A percentile compares a stretch with the other conserved stretches of the same genome.
These are phyloP conservation scores for Cryptus armator DNA, from an alignment of 2,888 invertebrate species.

Conservation along the genomic window DNA sequence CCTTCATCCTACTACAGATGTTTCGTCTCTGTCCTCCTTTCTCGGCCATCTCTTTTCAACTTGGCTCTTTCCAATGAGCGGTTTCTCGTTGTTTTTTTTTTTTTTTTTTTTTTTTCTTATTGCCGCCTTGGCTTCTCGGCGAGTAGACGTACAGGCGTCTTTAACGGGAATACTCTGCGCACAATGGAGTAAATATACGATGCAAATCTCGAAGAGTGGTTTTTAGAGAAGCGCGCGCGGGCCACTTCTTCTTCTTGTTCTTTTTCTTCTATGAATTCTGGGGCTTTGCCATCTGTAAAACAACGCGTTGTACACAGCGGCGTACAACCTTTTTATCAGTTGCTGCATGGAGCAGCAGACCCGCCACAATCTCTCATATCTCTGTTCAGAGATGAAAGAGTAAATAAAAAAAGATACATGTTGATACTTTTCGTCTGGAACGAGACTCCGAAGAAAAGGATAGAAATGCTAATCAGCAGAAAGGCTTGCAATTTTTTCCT, in stretches of 20 bases:
- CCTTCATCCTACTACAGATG: constrained; percentile 39
- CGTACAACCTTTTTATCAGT: background rate
- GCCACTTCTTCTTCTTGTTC: constrained; percentile 28
- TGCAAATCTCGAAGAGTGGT: constrained; percentile 69
- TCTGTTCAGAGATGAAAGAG: background rate
- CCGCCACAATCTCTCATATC: constrained; percentile 18
- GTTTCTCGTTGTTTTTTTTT: constrained; percentile 20
- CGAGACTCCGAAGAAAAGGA: background rate
- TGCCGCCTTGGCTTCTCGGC: constrained; percentile 38
- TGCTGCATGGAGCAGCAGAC: background rate
- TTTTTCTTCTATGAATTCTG: constrained; percentile 37
- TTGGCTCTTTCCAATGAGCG: constrained; percentile 37
- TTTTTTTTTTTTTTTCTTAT: constrained; percentile 18
- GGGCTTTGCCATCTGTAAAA: constrained; percentile 53
- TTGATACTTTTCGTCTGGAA: background rate
- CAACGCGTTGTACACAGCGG: constrained; percentile 20
- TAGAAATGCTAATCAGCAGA: background rate
- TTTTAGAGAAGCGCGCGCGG: constrained; percentile 53
- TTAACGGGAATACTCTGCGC: constrained; percentile 37
- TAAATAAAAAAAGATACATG: background rate
- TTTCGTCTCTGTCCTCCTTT: constrained; percentile 29
- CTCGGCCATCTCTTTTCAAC: constrained; percentile 24
- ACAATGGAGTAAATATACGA: constrained; percentile 66
- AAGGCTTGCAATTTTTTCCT: background rate
- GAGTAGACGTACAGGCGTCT: constrained; percentile 48